Evolutionary conservation across 1,140 invertebrate species (phyloP).

Genomic region (Formica exsecta): DNA sequence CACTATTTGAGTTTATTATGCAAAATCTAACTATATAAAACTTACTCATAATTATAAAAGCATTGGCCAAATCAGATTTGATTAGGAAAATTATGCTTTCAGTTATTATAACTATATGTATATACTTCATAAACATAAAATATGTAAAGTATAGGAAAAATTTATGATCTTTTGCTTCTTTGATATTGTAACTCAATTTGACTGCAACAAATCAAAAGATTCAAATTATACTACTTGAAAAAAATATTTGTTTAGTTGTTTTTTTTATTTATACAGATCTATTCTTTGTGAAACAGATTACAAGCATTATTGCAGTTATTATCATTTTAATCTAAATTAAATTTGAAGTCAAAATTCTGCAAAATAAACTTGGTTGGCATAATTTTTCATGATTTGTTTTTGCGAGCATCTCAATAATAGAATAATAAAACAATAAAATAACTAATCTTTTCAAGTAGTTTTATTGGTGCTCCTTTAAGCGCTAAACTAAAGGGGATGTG

Average conservation of each 20-base stretch:
- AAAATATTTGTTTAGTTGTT: neutral
- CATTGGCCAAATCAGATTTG: neutral
- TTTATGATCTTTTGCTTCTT: neutral
- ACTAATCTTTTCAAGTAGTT: neutral
- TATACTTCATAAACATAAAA: constrained; percentile 1
- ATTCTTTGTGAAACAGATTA: neutral
- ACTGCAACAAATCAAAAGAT: neutral
- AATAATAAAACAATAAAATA: neutral
- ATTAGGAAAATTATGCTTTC: neutral
- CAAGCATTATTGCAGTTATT: neutral
- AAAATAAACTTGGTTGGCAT: neutral
- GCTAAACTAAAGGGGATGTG: constrained; percentile 45
- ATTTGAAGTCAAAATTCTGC: neutral
- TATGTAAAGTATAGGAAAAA: neutral
- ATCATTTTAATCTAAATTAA: neutral
- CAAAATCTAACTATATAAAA: neutral
- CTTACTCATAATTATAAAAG: neutral
- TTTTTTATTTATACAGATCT: neutral
- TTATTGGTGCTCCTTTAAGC: neutral
- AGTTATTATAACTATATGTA: constrained; percentile 14
- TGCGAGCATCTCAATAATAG: neutral
- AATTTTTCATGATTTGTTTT: constrained; percentile 7
- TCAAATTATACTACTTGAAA: constrained; percentile 4
- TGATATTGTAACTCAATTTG: neutral
- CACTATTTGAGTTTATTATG: neutral